Base-by-base conservation (phyloP, 92 coral and sea anemone species). In the Porites divaricata region DNA sequence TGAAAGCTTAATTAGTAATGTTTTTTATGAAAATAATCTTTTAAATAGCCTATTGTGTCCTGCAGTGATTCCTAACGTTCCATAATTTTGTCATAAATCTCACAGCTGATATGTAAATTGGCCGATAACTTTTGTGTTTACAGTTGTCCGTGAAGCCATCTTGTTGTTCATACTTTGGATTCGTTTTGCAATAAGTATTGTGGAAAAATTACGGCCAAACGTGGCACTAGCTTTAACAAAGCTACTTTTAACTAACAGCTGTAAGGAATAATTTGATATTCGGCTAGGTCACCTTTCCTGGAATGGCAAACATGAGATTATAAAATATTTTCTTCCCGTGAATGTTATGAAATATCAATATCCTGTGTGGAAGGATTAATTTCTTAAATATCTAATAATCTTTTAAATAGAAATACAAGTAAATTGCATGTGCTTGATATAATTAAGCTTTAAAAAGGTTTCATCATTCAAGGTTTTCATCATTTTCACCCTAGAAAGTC, bases 191-290 rank as follows among this genome's bases (percentile, higher is more conserved):
- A 63, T 4, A 65, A 48, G 73, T 45, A 12, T 48, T 50, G 48
- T 13, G 16, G 48, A 41, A 52, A 45, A 48, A 14, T 14, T 48
- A 19, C 63, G 50, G 25, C 11, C 9, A 9, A 2, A 50, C 7
- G 63, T 23, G 49, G 66, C 45, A 35, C 45, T 35, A 35, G 45
- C 45, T 35, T 35, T 35, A 35, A 28, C 83, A 79, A 66, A 17
- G 83, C 63, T 49, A 51, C 83, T 50, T 79, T 79, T 35, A 35
- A 3, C 45, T 35, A 35, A 35, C 45, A 35, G 83, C 16, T 54
- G 59, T 79, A 66, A 65, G 62, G 15, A 8, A 64, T 35, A 79
- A 79, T 79, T 65, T 65, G 83, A 79, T 65, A 79, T 65, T 51
- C 50, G 51, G 45, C 45, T 35, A 35, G 28, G 48, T 50, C 74